Evolutionary conservation across 2,797 vertebrate species (phyloP).

Genomic region (Aldrovandia affinis): DNA sequence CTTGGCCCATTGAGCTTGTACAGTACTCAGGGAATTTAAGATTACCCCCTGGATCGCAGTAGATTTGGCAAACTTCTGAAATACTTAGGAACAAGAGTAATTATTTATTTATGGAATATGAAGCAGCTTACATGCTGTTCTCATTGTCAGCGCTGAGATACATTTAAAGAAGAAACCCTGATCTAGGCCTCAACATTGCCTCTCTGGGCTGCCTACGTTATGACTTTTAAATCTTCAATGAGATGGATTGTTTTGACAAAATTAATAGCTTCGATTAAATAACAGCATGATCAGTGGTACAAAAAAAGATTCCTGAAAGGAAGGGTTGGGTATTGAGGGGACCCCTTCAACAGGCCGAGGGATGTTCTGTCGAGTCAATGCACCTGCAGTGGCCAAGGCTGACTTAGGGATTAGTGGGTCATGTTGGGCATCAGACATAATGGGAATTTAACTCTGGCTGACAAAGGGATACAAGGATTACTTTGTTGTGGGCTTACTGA

Average conservation of each 20-base stretch:
- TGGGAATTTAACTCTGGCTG: not conserved
- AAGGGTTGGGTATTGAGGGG: not conserved
- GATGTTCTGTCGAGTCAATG: too few species aligned
- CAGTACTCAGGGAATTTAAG: not conserved
- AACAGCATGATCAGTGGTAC: too few species aligned
- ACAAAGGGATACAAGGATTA: too few species aligned
- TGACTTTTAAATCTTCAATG: not conserved
- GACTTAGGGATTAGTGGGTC: too few species aligned
- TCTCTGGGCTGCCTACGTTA: not conserved
- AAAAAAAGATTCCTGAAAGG: not conserved
- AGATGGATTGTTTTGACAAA: too few species aligned
- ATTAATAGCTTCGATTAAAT: too few species aligned
- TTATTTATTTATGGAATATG: not conserved
- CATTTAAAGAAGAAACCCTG: not conserved
- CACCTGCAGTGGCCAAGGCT: too few species aligned
- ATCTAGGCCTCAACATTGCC: not conserved
- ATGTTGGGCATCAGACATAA: not conserved
- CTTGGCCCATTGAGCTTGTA: not conserved
- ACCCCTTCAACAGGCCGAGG: not conserved
- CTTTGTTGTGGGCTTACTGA: too few species aligned
- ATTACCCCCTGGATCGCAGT: not conserved
- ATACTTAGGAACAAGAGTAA: slow-evolving; percentile 5
- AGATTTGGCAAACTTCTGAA: slow-evolving; percentile 14
- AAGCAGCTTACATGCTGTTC: not conserved
- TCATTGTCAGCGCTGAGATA: not conserved